Percentiles rank a stretch among this genome's conserved stretches.
phyloP scores from a whole-genome alignment of 2,797 vertebrate species.

The Neoniphon sammara region DNA sequence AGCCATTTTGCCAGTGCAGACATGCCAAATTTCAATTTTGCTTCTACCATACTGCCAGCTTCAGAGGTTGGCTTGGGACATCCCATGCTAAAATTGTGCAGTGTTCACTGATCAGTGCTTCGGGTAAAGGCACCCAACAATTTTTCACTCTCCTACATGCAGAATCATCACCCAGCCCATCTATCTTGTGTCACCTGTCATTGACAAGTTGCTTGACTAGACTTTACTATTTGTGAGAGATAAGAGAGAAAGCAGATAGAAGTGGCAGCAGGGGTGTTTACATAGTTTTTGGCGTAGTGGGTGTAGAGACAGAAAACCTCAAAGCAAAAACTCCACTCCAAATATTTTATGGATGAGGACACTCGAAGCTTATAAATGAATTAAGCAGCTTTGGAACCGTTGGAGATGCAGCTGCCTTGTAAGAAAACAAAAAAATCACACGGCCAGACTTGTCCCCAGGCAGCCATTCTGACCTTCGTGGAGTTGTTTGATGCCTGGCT shows the following conservation, averaged over 20 bases:
- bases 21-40: no score
- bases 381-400: constrained; percentile 14
- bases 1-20: no score
- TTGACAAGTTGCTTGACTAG: constrained; percentile 9
- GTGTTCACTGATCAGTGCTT: background rate
- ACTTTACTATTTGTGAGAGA: constrained; percentile 27
- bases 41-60: no score
- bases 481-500: background rate
- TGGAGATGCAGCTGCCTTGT: constrained; percentile 15
- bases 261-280: background rate
- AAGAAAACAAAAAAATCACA: background rate
- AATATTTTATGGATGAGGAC: constrained; percentile 55
- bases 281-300: constrained; percentile 1
- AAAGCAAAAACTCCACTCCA: constrained; percentile 23
- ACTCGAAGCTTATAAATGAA: constrained; percentile 29
- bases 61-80: no score
- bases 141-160: constrained; percentile 3
- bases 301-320: background rate
- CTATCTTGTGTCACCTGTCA: constrained; percentile 21
- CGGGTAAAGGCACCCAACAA: background rate
- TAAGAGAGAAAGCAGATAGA: constrained; percentile 11
- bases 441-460: background rate
- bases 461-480: background rate
- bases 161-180: background rate
- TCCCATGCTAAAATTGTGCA: background rate